Base-by-base conservation (phyloP, 2,797 vertebrate species). In the Lacerta viridis region DNA sequence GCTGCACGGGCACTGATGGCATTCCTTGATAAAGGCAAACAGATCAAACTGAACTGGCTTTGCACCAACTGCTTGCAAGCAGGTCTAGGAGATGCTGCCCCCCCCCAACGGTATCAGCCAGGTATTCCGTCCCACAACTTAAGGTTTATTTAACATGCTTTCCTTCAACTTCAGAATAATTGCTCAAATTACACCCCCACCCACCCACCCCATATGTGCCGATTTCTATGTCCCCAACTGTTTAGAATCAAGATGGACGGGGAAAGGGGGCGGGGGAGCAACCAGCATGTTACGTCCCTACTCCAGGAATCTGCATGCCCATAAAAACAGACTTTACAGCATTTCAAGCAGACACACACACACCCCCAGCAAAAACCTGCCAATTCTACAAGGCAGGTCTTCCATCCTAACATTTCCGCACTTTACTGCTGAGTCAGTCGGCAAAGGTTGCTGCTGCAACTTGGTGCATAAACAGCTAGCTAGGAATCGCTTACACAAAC, bases 231-330 rank as follows among this genome's bases (percentile, higher is more conserved):
- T 41, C 7, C 75, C 84, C 85, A 66, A 3, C 20, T 85, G 11
- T 9, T 18, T 10, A 43, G 74, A 66, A 23, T 77, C 50, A 83
- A 33, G 2, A 84, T 1, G 27, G 41, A 39, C 0, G 0, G 2
- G n/a, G 7, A 17, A 4, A 1, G 0, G 1, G 0, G n/a, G 2
- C 1, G 64, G 77, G 83, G 23, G n/a, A 43, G 50, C 36, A 78
- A n/a, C 25, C 18, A 39, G 4, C 13, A 23, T 7, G 6, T 1
- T 50, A 85, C 82, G 89, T 88, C 88, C 64, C 80, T 39, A 84
- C 59, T 41, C 59, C 7, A 80, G 46, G 87, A 72, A 64, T 0
- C 1, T 0, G 79, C n/a, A n/a, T 55, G 2, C 1, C 4, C 74
- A 5, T 25, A 18, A 3, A 69, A 87, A 74, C 59, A 78, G 78